Base-by-base conservation (phyloP, 2,113 vertebrate species). In the Anoplopoma fimbria region DNA sequence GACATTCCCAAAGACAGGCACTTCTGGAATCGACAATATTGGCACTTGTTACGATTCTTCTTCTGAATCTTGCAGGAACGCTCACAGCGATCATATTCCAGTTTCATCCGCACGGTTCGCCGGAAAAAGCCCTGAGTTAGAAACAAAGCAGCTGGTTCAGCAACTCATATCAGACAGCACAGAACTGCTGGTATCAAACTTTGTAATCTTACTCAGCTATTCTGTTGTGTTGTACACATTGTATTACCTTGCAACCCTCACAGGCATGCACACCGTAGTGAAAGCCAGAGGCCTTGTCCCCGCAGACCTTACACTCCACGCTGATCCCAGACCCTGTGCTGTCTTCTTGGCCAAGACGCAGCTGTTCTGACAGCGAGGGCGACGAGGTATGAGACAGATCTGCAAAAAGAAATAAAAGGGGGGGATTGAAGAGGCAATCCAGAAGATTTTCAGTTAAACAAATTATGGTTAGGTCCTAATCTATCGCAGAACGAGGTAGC, bases 11-110 rank as follows among this genome's bases (percentile, higher is more conserved):
- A 94, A 0, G 96, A 96, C 91, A 99, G 95, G 94, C 98, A 99
- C 94, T 99, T 99, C 95, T 99, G 97, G 94, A 99, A 99, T 86
- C 98, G 97, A 93, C 98, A 99, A 93, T 97, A 97, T 96, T 99
- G 98, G 93, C 98, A 99, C 93, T 99, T 99, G 91, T 99, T 99
- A 38, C 98, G 93, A 92, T 97, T 99, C 94, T 99, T 99, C 94
- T 99, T 99, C 92, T 97, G 97, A 76, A 99, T 98, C 91, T 97
- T 99, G 94, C 98, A 99, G 93, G 94, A 96, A 40, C 97, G 96
- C 70, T 98, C 97, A 1, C 98, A 99, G 81, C 95, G 96, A 81
- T 99, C 98, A 0, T 99, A 99, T 53, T 99, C 96, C 86, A 99
- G 95, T 91, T 99, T 99, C 98, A 99, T 99, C 68, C 97, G 95